These are phyloP conservation scores for Platerodrilus igneus DNA, from an alignment of 2,888 invertebrate genomes.

Conservation along the genomic window DNA sequence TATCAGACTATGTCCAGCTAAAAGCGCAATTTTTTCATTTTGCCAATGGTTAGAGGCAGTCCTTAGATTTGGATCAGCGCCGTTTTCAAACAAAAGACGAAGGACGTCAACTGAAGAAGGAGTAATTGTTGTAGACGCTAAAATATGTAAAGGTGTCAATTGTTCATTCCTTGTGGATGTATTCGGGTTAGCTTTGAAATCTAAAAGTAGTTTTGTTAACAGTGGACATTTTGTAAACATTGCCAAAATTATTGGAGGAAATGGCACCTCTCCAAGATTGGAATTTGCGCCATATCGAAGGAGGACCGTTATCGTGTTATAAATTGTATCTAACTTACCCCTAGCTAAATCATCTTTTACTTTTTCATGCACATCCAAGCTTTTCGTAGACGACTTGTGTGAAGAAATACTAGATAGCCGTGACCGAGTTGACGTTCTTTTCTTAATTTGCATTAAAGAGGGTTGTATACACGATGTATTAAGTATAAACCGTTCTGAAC, in stretches of 20 bases:
- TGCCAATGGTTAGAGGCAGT: slow-evolving; percentile 36
- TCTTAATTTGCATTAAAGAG: too few relatives aligned
- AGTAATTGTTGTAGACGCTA: slow-evolving; percentile 32
- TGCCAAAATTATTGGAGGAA: slow-evolving; percentile 38
- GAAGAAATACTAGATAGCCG: too few relatives aligned
- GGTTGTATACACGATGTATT: too few relatives aligned
- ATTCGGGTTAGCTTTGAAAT: slow-evolving; percentile 34
- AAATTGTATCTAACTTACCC: slow-evolving; percentile 24
- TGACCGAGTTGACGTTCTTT: too few relatives aligned
- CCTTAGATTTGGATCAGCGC: slow-evolving; percentile 38
- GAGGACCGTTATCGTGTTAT: slow-evolving; percentile 35
- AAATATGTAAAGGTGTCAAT: slow-evolving; percentile 38
- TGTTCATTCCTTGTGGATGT: slow-evolving; percentile 30
- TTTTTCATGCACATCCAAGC: too few relatives aligned
- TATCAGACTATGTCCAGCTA: slow-evolving; percentile 25
- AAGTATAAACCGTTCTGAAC: too few relatives aligned
- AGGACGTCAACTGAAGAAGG: slow-evolving; percentile 31
- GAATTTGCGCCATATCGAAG: slow-evolving; percentile 41
- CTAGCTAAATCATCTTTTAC: too few relatives aligned
- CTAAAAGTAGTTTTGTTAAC: slow-evolving; percentile 34
- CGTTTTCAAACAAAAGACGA: slow-evolving; percentile 31
- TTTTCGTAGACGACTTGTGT: too few relatives aligned
- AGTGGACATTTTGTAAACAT: slow-evolving; percentile 37
- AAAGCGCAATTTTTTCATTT: slow-evolving; percentile 29
- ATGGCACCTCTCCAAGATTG: slow-evolving; percentile 38